Evolutionary conservation across 1,140 invertebrate genomes (phyloP), one percentile per base, ranked within the genome.

Genomic region (Caenorhabditis inopinata): DNA sequence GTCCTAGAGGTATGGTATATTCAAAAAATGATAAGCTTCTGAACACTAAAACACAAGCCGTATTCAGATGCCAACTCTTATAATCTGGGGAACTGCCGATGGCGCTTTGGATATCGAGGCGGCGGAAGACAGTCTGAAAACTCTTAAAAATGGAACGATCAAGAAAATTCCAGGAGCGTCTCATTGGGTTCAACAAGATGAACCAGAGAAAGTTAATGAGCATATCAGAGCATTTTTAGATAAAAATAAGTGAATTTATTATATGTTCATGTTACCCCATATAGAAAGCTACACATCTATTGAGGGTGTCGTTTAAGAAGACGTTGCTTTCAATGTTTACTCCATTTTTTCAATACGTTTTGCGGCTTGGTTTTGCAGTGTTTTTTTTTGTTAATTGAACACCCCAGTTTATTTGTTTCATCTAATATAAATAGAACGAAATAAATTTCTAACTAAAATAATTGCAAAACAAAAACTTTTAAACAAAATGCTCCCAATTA

Each of bases 101-200:
- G 86, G 90, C 68, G 92, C 92, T 85, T 89, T 92, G 18, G 90
- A 90, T 68, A 89, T 76, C 6, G 87, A 93, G 82, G 90, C 91
- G 82, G 91, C 93, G 2, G 90, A 93, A 1, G 91, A 92, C 82
- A 93, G 92, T 58, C 90, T 91, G 4, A 91, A 93, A 75, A 80
- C 49, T n/a, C 90, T 92, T 53, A 90, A 92, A 53, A 92, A 92
- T 79, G 92, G 91, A 74, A 90, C 86, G 1, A 88, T 94, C 1
- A 92, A 93, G 89, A 91, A 93, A 32, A 90, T 94, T n/a, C 90
- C 92, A 42, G 91, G 88, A 42, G 85, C 86, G 16, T 92, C 91
- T 14, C 93, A 94, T 88, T 94, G 93, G 90, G 92, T 93, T 0
- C 93, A 93, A 84, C 92, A 94, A 89, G 93, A 94, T 86, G 90